Evolutionary conservation across 2,888 invertebrate genomes (phyloP).

Genomic region (Phasia obesa): DNA sequence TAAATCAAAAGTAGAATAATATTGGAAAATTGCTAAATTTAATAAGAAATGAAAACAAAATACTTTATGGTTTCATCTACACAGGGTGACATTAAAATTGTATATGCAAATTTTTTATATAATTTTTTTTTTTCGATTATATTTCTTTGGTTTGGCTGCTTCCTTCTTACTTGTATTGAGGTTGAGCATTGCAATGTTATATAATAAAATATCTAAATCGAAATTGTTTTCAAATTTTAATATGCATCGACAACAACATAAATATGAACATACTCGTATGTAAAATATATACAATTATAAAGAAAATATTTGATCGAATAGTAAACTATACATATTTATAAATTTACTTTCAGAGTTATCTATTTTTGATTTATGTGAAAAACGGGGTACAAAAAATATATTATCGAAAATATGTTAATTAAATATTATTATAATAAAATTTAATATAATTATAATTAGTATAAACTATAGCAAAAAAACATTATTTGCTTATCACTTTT

Average conservation of each 20-base stretch:
- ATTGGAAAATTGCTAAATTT: constrained; percentile 53
- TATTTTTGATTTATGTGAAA: too few relatives aligned
- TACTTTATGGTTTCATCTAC: constrained; percentile 16
- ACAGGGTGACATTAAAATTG: constrained; percentile 63
- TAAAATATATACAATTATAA: not conserved
- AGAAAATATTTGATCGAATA: too few relatives aligned
- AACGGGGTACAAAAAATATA: too few relatives aligned
- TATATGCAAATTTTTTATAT: constrained; percentile 55
- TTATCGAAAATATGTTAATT: too few relatives aligned
- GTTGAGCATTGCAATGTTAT: constrained; percentile 7
- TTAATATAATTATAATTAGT: too few relatives aligned
- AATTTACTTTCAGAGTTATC: too few relatives aligned
- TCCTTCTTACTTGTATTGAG: constrained; percentile 18
- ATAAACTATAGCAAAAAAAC: too few relatives aligned
- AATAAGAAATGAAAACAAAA: constrained; percentile 46
- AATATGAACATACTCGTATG: too few relatives aligned
- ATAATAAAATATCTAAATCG: constrained; percentile 45
- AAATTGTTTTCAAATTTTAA: constrained; percentile 36
- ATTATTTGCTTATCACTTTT: too few relatives aligned
- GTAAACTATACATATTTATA: too few relatives aligned
- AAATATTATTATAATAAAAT: too few relatives aligned
- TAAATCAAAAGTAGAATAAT: constrained; percentile 39
- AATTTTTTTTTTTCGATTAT: constrained; percentile 1
- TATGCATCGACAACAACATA: constrained; percentile 28
- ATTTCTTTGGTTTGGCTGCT: constrained; percentile 7